phyloP scores from a whole-genome alignment of 2,113 vertebrate genomes.

The Psammodynastes pulverulentus region DNA sequence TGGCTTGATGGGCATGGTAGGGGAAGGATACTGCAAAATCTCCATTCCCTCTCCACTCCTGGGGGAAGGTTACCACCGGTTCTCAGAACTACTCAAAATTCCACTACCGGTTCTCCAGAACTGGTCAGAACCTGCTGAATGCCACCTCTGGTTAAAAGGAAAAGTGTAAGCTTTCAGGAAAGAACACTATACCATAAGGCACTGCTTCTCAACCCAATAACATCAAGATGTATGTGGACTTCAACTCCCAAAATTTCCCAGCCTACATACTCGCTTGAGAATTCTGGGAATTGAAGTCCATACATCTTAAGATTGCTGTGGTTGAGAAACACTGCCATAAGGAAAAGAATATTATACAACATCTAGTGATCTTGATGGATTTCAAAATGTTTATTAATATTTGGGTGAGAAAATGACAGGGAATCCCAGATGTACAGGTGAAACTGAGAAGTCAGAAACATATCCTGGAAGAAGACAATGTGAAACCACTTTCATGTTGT shows the following conservation, averaged over 20 bases:
- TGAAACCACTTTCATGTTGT: not conserved
- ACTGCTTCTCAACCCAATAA: not conserved
- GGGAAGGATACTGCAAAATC: too few species aligned
- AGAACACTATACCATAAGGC: not conserved
- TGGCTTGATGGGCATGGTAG: too few species aligned
- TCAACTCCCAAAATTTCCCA: not conserved
- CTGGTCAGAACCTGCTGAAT: too few species aligned
- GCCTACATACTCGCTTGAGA: not conserved
- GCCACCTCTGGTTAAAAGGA: too few species aligned
- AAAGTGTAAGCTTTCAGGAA: too few species aligned
- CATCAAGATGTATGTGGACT: not conserved
- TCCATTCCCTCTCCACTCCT: too few species aligned
- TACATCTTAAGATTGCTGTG: not conserved
- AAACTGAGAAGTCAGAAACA: not conserved
- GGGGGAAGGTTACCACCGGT: too few species aligned
- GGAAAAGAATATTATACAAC: not conserved
- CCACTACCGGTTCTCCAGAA: too few species aligned
- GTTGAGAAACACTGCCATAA: not conserved
- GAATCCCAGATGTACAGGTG: not conserved
- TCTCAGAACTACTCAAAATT: too few species aligned
- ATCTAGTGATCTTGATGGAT: not conserved
- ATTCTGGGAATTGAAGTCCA: not conserved
- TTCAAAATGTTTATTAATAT: not conserved
- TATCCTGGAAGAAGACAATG: not conserved
- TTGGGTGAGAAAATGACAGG: not conserved